Evolutionary conservation across 2,113 vertebrate species (phyloP), one percentile per base, ranked within the genome.

Genomic region (Austrofundulus limnaeus): DNA sequence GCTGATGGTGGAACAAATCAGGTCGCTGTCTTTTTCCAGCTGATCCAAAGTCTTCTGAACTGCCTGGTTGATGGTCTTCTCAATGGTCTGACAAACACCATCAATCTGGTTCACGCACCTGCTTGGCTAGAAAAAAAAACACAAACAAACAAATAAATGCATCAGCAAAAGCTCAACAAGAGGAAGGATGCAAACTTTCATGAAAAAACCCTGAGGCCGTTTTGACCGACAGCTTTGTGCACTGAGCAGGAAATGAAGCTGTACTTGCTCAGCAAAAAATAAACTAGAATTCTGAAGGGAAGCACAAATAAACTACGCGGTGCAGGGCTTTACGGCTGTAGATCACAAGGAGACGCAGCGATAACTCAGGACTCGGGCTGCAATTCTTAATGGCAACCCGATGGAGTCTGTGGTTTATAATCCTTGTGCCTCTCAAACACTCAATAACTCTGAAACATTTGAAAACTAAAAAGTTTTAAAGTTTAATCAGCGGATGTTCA

Each of bases 11-110:
- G 79, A 84, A 71, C 80, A 87, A 73, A 93, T 90, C 11, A 92
- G 81, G 73, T 91, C 86, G 42, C 83, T 91, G 80, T 94, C 92
- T 77, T 88, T 93, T 80, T 93, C 92, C 81, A 93, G 89, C 80
- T 93, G 91, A 81, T 94, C 75, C 66, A 94, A 66, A 15, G 90
- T 93, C 81, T 91, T 93, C 85, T 93, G 92, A 43, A 93, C 89
- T 0, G 92, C 90, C 84, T 94, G 91, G 86, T 91, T 91, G 66
- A 94, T 93, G 73, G 85, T 93, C 81, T 93, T 93, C 85, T 93
- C 93, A 39, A 94, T 91, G 41, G 92, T 93, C 71, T 89, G 85
- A 70, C 92, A 94, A 74, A 93, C 85, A 4, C 80, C 84, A 1
- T 92, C 92, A 3, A 93, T 93, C 84, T 93, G 91, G 78, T 94